A percentile compares a stretch with the other conserved stretches of the same genome.
Evolutionary conservation across 92 coral and sea anemone species (phyloP).

Genomic region (Muricea muricata): DNA sequence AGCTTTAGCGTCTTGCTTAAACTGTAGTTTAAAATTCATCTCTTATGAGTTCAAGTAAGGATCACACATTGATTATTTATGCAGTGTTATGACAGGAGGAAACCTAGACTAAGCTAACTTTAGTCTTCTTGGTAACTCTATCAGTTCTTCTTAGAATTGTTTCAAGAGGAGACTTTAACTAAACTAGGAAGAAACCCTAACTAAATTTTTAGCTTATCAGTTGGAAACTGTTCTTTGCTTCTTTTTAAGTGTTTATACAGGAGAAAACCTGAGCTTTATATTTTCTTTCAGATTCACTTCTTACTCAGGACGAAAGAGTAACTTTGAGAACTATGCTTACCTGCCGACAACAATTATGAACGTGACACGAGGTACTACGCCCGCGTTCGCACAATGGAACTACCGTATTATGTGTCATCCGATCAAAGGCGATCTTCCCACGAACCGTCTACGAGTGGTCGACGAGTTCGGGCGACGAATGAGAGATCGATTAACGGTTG

Average conservation of each 20-base stretch:
- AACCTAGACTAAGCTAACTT: neutral
- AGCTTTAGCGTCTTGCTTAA: too few species aligned
- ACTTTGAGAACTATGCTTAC: slow-evolving; percentile 47
- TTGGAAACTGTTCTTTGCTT: too few species aligned
- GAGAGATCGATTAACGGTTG: slow-evolving; percentile 20
- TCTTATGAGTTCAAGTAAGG: too few species aligned
- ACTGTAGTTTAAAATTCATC: too few species aligned
- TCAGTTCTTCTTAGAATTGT: too few species aligned
- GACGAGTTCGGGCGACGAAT: slow-evolving; percentile 49
- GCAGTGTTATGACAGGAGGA: too few species aligned
- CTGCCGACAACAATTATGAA: slow-evolving; percentile 55
- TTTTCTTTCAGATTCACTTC: slow-evolving; percentile 31
- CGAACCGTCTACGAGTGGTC: slow-evolving; percentile 45
- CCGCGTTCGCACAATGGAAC: slow-evolving; percentile 80
- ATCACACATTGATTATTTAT: too few species aligned
- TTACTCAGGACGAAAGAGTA: slow-evolving; percentile 53
- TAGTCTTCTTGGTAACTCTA: neutral
- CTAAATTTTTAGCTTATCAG: too few species aligned
- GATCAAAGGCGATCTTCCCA: slow-evolving; percentile 64
- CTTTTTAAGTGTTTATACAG: too few species aligned
- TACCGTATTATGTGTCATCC: slow-evolving; percentile 82
- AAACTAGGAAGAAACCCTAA: too few species aligned
- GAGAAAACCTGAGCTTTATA: neutral
- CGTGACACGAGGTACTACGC: slow-evolving; percentile 31
- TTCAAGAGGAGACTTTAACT: too few species aligned